Conservation (phyloP, 2,888 invertebrate genomes). For the Conistra vaccinii region DNA sequence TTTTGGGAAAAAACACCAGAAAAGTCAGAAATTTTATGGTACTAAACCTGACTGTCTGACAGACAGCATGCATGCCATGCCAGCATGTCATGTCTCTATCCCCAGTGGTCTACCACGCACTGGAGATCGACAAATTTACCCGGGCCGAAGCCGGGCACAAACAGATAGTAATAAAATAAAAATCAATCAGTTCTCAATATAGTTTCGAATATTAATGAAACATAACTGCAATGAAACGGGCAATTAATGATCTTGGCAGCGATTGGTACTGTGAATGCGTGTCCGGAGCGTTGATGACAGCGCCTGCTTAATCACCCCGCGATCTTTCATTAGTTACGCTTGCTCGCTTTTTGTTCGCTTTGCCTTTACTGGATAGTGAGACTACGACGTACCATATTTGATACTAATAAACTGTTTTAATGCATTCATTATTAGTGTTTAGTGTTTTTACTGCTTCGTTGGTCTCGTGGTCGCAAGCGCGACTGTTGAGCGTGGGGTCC, state of each 20-base stretch:
- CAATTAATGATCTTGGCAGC: conserved; percentile 86
- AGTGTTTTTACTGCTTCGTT: too few species aligned
- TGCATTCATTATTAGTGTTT: conserved; percentile 15
- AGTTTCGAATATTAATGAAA: conserved; percentile 85
- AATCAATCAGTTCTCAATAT: conserved; percentile 73
- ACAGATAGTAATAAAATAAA: conserved; percentile 60
- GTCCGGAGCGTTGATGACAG: conserved; percentile 81
- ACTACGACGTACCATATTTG: conserved; percentile 62
- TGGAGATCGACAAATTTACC: neutral
- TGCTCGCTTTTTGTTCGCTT: conserved; percentile 75
- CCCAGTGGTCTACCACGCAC: too few species aligned
- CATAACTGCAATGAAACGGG: conserved; percentile 85
- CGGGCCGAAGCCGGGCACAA: neutral
- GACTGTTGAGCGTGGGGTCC: too few species aligned
- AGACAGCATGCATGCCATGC: too few species aligned
- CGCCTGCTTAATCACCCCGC: conserved; percentile 83
- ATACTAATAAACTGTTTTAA: conserved; percentile 39
- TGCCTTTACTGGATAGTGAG: conserved; percentile 68
- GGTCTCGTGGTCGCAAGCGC: too few species aligned
- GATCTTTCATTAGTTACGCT: conserved; percentile 87
- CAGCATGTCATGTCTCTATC: too few species aligned
- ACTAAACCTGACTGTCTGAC: too few species aligned
- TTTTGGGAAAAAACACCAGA: too few species aligned
- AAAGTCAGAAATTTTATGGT: too few species aligned
- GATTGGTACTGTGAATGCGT: conserved; percentile 70